phyloP scores from a whole-genome alignment of 2,797 vertebrate genomes.

The Etheostoma perlongum region DNA sequence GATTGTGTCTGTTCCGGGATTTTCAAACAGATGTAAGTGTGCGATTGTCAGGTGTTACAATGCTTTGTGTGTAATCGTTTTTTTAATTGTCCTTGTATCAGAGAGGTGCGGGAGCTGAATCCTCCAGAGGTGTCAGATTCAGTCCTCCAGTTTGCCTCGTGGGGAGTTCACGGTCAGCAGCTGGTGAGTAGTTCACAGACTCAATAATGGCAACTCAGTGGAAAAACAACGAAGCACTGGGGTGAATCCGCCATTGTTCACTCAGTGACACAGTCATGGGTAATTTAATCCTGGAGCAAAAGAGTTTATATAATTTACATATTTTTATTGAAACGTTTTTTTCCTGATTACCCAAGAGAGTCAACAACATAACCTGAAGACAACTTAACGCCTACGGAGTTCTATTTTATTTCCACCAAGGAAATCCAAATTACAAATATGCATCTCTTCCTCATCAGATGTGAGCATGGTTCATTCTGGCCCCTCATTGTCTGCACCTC shows the following conservation, averaged over 20 bases:
- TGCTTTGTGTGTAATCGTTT: not conserved
- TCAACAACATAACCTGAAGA: not conserved
- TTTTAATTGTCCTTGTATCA: constrained; percentile 35
- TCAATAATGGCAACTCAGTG: not conserved
- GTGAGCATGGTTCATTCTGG: not conserved
- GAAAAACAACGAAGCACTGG: not conserved
- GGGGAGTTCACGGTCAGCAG: constrained; percentile 83
- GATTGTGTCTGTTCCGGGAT: not conserved
- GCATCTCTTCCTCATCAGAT: not conserved
- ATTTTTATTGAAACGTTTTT: not conserved
- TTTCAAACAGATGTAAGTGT: not conserved
- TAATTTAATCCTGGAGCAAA: not conserved
- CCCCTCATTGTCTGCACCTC: not conserved
- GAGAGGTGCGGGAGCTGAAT: constrained; percentile 85
- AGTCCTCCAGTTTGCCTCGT: constrained; percentile 85
- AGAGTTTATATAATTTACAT: not conserved
- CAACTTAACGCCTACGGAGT: not conserved
- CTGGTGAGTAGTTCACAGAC: constrained; percentile 72
- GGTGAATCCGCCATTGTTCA: not conserved
- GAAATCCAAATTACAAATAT: not conserved
- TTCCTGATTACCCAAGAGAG: not conserved
- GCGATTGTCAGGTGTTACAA: not conserved
- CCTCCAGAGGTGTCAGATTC: constrained; percentile 84
- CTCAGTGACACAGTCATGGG: not conserved
- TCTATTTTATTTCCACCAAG: not conserved